Percentiles rank a stretch among this genome's conserved stretches.
These are phyloP conservation scores for Bujurquina vittata DNA, from an alignment of 2,113 vertebrate species.

Conservation along the genomic window DNA sequence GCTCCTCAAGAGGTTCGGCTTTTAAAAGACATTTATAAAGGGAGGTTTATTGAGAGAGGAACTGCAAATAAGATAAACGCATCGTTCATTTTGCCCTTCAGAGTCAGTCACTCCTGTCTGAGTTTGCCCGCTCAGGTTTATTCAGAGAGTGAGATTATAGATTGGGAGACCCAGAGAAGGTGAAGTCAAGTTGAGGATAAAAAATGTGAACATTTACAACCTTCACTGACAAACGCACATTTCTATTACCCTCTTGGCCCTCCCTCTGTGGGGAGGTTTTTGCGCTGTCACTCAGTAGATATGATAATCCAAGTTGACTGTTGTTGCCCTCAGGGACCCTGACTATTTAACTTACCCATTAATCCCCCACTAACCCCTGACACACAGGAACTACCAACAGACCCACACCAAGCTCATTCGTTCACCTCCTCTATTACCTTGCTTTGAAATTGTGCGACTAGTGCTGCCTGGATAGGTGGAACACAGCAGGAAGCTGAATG, in stretches of 20 bases:
- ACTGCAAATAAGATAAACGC: not conserved
- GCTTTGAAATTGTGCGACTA: not conserved
- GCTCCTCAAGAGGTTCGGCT: slow-evolving; percentile 12
- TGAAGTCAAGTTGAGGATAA: not conserved
- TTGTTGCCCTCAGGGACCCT: not conserved
- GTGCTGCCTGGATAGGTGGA: not conserved
- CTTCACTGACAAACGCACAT: slow-evolving; percentile 5
- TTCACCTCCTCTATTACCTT: slow-evolving; percentile 9
- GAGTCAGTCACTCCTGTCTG: not conserved
- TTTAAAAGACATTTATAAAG: not conserved
- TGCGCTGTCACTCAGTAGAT: slow-evolving; percentile 43
- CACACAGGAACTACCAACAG: not conserved
- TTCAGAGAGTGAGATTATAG: slow-evolving; percentile 20
- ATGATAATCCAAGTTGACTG: slow-evolving; percentile 33
- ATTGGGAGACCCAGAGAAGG: not conserved
- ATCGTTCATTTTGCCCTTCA: slow-evolving; percentile 18
- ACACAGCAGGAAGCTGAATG: not conserved
- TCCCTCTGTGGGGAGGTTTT: slow-evolving; percentile 8
- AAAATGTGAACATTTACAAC: slow-evolving; percentile 1
- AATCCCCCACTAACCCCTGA: not conserved
- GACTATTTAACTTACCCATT: slow-evolving; percentile 15
- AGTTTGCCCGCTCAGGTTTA: slow-evolving; percentile 20
- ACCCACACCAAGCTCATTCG: slow-evolving; percentile 26
- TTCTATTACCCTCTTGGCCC: slow-evolving; percentile 28
- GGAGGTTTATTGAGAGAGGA: not conserved